A percentile compares a stretch with the other conserved stretches of the same genome.
These are phyloP conservation scores for Pseudoips prasinana DNA, from an alignment of 2,888 invertebrate genomes.

Conservation along the genomic window DNA sequence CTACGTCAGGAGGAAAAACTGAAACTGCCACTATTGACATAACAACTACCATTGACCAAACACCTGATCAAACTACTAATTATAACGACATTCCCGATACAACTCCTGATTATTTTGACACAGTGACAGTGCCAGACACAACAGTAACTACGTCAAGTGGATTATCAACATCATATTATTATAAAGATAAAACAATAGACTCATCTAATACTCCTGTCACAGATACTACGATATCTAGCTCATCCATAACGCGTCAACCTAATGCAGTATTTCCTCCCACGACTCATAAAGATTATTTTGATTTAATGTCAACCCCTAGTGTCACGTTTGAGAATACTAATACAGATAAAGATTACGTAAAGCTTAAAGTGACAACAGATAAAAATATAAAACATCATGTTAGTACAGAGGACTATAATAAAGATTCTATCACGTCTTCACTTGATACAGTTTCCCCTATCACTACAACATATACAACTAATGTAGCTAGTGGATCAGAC, in stretches of 20 bases:
- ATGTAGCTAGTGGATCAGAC: constrained; percentile 14
- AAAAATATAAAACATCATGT: too few relatives aligned
- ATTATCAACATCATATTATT: constrained; percentile 12
- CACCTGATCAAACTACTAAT: constrained; percentile 14
- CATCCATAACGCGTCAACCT: too few relatives aligned
- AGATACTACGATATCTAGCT: neutral
- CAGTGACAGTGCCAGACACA: constrained; percentile 5
- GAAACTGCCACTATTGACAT: constrained; percentile 40
- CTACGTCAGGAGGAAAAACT: constrained; percentile 46
- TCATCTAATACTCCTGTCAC: constrained; percentile 2
- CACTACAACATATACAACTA: too few relatives aligned
- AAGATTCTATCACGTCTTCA: too few relatives aligned
- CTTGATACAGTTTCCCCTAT: too few relatives aligned
- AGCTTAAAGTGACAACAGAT: too few relatives aligned
- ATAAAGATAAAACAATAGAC: constrained; percentile 1
- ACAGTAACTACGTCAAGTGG: constrained; percentile 9
- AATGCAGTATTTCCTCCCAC: too few relatives aligned
- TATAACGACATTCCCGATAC: constrained; percentile 11
- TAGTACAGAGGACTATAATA: too few relatives aligned
- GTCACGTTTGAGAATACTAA: too few relatives aligned
- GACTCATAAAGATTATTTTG: too few relatives aligned
- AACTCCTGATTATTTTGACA: constrained; percentile 5
- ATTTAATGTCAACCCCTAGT: too few relatives aligned
- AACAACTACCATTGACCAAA: constrained; percentile 33
- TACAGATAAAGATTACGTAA: too few relatives aligned